Base-by-base conservation (phyloP, 2,888 invertebrate species). In the Chalcis sispes region DNA sequence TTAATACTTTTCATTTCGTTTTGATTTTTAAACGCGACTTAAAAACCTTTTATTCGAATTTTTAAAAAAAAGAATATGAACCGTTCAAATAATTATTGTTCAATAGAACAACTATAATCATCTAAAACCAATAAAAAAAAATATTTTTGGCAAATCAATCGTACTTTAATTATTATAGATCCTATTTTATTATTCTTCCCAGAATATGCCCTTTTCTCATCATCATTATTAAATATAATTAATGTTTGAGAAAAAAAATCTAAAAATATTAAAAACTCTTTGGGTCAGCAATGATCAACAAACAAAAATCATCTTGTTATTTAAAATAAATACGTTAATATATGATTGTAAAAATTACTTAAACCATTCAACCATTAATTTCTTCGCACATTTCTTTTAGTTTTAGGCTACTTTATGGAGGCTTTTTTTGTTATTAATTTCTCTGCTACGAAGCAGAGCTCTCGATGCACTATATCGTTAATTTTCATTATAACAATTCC, bases 251-350 rank as follows among this genome's bases (percentile, higher is more conserved):
- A 52, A 61, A 73, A 61, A 70, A 72, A 67, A 72, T 62, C 52
- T 74, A 59, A 78, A 75, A 78, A 77, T 72, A 54, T 77, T 54
- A 65, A 70, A 73, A 73, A 77, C 54, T 75, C 75, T 75, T 72
- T 64, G 74, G 72, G 67, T 77, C 72, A 75, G 62, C 18, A 27
- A 18, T 27, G 69, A 72, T 72, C 72, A 69, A 69, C 40, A 56
- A 52, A 73, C 56, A 52, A n/a, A 64, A 77, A 54, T 71, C 70
- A 77, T 75, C 40, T 72, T 69, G 48, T 56, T 58, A 67, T 74
- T 54, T 72, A 67, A 75, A 77, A 75, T 78, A 75, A 75, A 75
- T 72, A 65, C 54, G 52, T 54, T 62, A 72, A 74, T 74, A 36
- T 72, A 75, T 48, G 25, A 23, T 72, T 42, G 73, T 77, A 77